phyloP scores from a whole-genome alignment of 2,888 invertebrate genomes.

The Rhyacophila evoluta region DNA sequence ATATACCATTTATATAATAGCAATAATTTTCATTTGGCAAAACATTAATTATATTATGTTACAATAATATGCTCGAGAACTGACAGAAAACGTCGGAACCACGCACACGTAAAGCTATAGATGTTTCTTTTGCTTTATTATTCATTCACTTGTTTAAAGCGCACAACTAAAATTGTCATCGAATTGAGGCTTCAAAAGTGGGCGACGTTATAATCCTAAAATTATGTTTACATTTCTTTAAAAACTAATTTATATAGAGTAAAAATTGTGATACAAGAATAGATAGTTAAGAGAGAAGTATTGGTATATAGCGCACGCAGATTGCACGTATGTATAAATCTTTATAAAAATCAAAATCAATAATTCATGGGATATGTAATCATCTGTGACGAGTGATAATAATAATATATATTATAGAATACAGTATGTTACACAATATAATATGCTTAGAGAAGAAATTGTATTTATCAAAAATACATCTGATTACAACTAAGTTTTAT shows the following conservation, averaged over 20 bases:
- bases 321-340: conserved; percentile 46
- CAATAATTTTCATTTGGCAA: conserved; percentile 55
- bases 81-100: conserved; percentile 31
- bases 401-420: conserved; percentile 45
- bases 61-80: conserved; percentile 48
- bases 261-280: conserved; percentile 53
- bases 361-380: conserved; percentile 51
- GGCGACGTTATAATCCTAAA: conserved; percentile 32
- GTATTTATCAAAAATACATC: conserved; percentile 54
- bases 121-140: neutral
- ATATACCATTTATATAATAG: conserved; percentile 54
- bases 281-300: conserved; percentile 49
- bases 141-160: neutral
- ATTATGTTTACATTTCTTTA: conserved; percentile 50
- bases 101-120: conserved; percentile 32
- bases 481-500: conserved; percentile 46
- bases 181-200: neutral
- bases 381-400: conserved; percentile 47
- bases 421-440: conserved; percentile 51
- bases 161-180: neutral
- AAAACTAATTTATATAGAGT: conserved; percentile 45
- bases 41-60: conserved; percentile 54
- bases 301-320: conserved; percentile 40
- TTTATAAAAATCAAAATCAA: conserved; percentile 47
- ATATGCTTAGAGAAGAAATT: conserved; percentile 43